Base-by-base conservation (phyloP, 2,797 vertebrate species). In the Loris lydekkerianus region DNA sequence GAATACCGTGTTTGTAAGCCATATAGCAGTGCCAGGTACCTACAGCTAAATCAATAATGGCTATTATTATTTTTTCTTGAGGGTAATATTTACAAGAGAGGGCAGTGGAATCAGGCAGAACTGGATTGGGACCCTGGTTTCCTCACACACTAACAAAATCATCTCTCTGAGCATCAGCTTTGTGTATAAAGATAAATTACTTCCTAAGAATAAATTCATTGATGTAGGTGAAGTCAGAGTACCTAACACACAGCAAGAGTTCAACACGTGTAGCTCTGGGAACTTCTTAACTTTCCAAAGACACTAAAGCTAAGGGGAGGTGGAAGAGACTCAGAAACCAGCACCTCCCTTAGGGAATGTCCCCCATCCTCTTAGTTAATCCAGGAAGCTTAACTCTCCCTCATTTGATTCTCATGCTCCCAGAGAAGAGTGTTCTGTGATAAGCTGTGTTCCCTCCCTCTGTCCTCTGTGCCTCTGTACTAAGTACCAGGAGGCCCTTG, bases 401-500 rank as follows among this genome's bases (percentile, higher is more conserved):
- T 6, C 37, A 10, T 60, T 78, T 46, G 25, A 69, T 72, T 80
- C 88, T 80, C 91, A 2, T 95, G 49, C 85, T 76, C 53, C 61
- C 17, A 11, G 90, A 81, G 89, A 81, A 86, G 43, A 63, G 1
- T 31, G 73, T 75, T 90, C 73, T 13, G 2, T 83, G 95, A 93
- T 87, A 88, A 49, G 4, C 63, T 72, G 80, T 17, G 20, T 81
- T 53, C 89, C 85, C 77, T 95, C 93, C 94, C 94, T 85, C 69
- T 81, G 96, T 92, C 76, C 96, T 92, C 84, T 63, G 60, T 37
- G 87, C 96, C 81, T 83, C 92, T 73, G 69, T 46, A 67, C 95
- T 81, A 69, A 97, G 96, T 92, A 86, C 91, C 93, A 61, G 87
- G 85, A 95, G 96, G 89, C 93, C 89, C 94, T 94, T 40, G 67